phyloP scores from a whole-genome alignment of 1,140 invertebrate genomes.

The Drosophila arizonae region DNA sequence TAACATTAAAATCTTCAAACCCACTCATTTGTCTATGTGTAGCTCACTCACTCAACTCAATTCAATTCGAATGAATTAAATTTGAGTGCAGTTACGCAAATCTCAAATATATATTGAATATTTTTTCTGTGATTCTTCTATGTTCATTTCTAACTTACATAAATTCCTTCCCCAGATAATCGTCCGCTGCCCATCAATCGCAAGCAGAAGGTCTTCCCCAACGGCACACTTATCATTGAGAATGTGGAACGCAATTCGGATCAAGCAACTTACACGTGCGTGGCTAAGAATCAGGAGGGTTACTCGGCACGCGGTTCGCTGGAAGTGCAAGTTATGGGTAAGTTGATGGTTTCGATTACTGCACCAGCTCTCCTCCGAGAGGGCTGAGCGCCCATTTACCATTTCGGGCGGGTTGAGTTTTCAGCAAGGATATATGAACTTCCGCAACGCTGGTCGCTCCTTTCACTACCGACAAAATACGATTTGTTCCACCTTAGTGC shows the following conservation, averaged over 20 bases:
- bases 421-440: conserved; percentile 27
- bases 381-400: neutral
- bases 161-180: conserved; percentile 59
- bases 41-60: too few species aligned
- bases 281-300: conserved; percentile 94
- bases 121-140: too few species aligned
- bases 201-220: conserved; percentile 96
- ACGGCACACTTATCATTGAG: conserved; percentile 96
- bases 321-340: conserved; percentile 98
- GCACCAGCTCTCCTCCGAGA: conserved; percentile 13
- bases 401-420: conserved; percentile 49
- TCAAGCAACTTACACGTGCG: conserved; percentile 97
- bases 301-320: conserved; percentile 93
- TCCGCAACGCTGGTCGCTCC: conserved; percentile 60
- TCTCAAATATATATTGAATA: too few species aligned
- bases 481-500: conserved; percentile 83
- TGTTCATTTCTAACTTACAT: too few species aligned
- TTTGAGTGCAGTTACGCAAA: too few species aligned
- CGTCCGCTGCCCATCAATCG: conserved; percentile 95
- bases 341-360: conserved; percentile 83
- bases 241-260: conserved; percentile 96
- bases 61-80: too few species aligned
- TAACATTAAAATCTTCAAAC: too few species aligned
- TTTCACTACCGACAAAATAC: conserved; percentile 9
- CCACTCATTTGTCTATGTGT: too few species aligned